Evolutionary conservation across 1,140 invertebrate species (phyloP).

Genomic region (Bombus cullumanus): DNA sequence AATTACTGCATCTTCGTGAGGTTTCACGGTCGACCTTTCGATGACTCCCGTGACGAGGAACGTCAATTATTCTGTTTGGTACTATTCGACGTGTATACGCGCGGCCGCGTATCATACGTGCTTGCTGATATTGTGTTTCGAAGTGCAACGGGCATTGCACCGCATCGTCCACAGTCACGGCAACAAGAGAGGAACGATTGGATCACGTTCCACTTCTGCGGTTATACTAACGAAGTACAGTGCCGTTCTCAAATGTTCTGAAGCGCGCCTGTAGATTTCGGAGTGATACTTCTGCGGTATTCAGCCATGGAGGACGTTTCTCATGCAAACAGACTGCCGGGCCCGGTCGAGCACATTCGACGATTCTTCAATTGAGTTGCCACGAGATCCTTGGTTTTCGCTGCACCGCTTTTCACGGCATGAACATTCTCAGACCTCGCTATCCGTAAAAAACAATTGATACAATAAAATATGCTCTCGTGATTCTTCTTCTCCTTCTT

Average conservation of each 20-base stretch:
- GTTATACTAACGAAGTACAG: constrained; percentile 65
- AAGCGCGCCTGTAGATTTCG: constrained; percentile 31
- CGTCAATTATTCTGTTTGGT: neutral
- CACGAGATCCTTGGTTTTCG: neutral
- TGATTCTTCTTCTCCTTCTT: neutral
- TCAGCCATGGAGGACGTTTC: constrained; percentile 11
- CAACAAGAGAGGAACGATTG: constrained; percentile 59
- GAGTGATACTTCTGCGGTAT: constrained; percentile 31
- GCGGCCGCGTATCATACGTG: constrained; percentile 25
- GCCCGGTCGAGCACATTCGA: neutral
- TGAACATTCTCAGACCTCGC: neutral
- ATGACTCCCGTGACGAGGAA: neutral
- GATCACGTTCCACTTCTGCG: constrained; percentile 66
- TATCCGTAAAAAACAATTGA: neutral
- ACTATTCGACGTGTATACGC: neutral
- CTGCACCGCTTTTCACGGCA: neutral
- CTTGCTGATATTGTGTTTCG: constrained; percentile 51
- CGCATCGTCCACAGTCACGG: constrained; percentile 43
- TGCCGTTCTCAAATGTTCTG: constrained; percentile 49
- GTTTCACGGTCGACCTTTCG: neutral
- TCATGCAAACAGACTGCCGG: constrained; percentile 5
- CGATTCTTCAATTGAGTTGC: constrained; percentile 25
- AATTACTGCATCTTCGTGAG: neutral
- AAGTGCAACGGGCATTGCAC: constrained; percentile 54
- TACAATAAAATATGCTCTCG: neutral